phyloP scores from a whole-genome alignment of 2,888 invertebrate species.

The Bruchidius siliquastri region DNA sequence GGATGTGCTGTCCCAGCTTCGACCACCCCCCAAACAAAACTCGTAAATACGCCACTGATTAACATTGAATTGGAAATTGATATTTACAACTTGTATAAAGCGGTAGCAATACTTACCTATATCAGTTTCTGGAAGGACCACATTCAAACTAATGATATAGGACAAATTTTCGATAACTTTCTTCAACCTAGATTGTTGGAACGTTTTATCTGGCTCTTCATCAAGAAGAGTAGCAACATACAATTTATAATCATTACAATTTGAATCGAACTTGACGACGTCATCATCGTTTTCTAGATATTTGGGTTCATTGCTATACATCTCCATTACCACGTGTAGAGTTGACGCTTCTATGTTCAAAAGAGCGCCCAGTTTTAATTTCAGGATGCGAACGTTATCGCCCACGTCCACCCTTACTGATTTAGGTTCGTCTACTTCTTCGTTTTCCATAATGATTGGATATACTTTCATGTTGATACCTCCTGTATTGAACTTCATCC shows the following conservation, averaged over 20 bases:
- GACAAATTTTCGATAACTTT: constrained; percentile 55
- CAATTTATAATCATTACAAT: constrained; percentile 45
- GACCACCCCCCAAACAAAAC: too few relatives aligned
- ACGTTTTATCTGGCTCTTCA: constrained; percentile 49
- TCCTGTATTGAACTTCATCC: constrained; percentile 59
- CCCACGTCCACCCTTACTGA: constrained; percentile 55
- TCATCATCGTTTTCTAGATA: constrained; percentile 45
- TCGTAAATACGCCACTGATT: too few relatives aligned
- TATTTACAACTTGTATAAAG: too few relatives aligned
- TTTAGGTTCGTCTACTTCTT: constrained; percentile 59
- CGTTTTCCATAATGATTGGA: constrained; percentile 56
- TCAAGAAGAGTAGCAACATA: constrained; percentile 49
- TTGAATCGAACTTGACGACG: constrained; percentile 42
- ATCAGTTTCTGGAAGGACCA: constrained; percentile 60
- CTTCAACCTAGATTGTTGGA: constrained; percentile 49
- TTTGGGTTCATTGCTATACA: constrained; percentile 42
- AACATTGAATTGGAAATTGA: too few relatives aligned
- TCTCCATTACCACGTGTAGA: constrained; percentile 40
- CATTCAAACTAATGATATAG: constrained; percentile 58
- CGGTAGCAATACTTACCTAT: constrained; percentile 45
- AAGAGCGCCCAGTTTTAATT: constrained; percentile 51
- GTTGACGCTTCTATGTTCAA: constrained; percentile 45
- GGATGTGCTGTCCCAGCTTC: too few relatives aligned
- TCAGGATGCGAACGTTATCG: constrained; percentile 56
- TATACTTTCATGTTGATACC: constrained; percentile 60